phyloP scores from a whole-genome alignment of 2,888 invertebrate species.

The Orthosia gothica region DNA sequence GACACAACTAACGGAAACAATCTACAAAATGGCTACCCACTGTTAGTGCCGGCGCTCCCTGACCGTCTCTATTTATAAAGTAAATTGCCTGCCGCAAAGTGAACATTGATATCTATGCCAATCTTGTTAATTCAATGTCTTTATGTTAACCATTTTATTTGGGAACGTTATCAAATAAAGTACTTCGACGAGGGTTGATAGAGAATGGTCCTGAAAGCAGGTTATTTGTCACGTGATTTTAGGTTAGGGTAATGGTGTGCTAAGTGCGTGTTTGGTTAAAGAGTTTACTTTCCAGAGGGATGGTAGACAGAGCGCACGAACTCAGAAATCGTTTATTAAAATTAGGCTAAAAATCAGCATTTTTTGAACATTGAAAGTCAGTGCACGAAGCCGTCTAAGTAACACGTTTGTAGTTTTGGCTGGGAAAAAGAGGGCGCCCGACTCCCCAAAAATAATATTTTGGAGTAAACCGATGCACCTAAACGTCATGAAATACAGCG shows the following conservation, averaged over 20 bases:
- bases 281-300: background rate
- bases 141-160: conserved; percentile 65
- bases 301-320: background rate
- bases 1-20: conserved; percentile 77
- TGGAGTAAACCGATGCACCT: background rate
- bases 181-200: conserved; percentile 52
- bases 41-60: conserved; percentile 87
- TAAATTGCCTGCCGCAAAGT: conserved; percentile 85
- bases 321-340: background rate
- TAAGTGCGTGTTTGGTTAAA: background rate
- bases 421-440: background rate
- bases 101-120: conserved; percentile 83
- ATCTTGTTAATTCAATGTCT: conserved; percentile 80
- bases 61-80: conserved; percentile 87
- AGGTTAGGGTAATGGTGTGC: background rate
- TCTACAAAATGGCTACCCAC: conserved; percentile 85
- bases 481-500: background rate
- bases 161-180: conserved; percentile 51
- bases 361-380: background rate
- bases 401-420: background rate
- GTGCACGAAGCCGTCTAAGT: background rate
- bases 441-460: background rate
- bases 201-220: conserved; percentile 1
- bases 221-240: conserved; percentile 14
- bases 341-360: background rate